Base-by-base conservation (phyloP, 2,888 invertebrate genomes). In the Phrixothrix hirtus region DNA sequence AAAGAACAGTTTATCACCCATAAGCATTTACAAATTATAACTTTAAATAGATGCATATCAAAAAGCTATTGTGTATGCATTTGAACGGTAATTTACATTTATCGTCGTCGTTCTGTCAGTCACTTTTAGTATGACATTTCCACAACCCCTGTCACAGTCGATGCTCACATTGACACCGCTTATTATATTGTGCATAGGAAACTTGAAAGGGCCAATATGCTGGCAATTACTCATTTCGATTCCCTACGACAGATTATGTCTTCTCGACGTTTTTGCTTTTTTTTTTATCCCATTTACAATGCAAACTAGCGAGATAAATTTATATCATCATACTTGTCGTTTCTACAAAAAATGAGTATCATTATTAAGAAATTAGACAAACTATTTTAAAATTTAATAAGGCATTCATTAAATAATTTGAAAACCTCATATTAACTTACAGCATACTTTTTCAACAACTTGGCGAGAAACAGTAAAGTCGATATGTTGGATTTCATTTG, bases 181-280 rank as follows among this genome's bases (percentile, higher is more conserved):
- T 66, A 69, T 70, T 67, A 70, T 70, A 67, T 69, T 61, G 66
- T 61, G 68, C 68, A 66, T 66, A 66, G 66, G 64, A 65, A 66
- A 62, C 60, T 63, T 61, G 64, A 68, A 70, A 72, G 71, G 70
- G 71, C 70, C 72, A 73, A 74, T 74, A 73, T 74, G 71, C 71
- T 70, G 64, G 68, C 71, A 69, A 71, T 73, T 72, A 72, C 67
- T 72, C 69, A 72, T 71, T 65, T 26, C 35, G 45, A 51, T 51
- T 45, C 51, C 51, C 51, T 29, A 35, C 45, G 34, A 35, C 39
- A 51, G 51, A 51, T 51, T 51, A 35, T 35, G 35, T 36, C 51
- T 45, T 29, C 26, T 44, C 34, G 16, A 50, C 35, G 35, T 50
- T n/a, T n/a, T n/a, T n/a, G n/a, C n/a, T n/a, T 46, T 46, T 31